Percentiles rank a stretch among this genome's conserved stretches.
phyloP scores from a whole-genome alignment of 2,797 vertebrate genomes.

The Sylvilagus floridanus region DNA sequence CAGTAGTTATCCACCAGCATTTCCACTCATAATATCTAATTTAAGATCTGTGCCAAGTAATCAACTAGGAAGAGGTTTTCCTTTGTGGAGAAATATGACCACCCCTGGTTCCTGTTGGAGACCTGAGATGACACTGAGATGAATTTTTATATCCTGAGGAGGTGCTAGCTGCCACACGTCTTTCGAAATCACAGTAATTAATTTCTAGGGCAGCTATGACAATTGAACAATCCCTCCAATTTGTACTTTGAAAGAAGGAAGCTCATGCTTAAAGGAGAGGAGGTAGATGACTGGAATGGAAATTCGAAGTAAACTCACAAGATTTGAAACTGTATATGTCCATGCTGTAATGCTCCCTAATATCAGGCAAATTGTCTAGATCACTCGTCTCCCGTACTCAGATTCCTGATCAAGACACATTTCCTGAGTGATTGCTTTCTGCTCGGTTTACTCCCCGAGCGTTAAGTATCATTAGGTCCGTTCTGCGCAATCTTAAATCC shows the following conservation, averaged over 20 bases:
- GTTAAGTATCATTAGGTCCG: neutral
- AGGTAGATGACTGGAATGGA: neutral
- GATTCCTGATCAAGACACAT: conserved; percentile 41
- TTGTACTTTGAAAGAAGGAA: conserved; percentile 1
- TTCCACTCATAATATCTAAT: neutral
- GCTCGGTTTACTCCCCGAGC: neutral
- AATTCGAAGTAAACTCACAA: neutral
- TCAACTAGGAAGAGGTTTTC: neutral
- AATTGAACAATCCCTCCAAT: neutral
- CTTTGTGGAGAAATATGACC: neutral
- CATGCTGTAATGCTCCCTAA: neutral
- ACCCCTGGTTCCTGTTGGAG: neutral
- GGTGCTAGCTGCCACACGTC: neutral
- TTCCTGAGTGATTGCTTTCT: conserved; percentile 47
- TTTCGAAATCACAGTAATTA: neutral
- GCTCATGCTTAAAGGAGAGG: neutral
- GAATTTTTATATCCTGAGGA: neutral
- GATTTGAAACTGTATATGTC: neutral
- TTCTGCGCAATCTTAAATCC: neutral
- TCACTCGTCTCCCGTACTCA: neutral
- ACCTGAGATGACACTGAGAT: neutral
- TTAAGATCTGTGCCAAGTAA: neutral
- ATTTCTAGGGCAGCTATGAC: neutral
- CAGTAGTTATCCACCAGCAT: neutral
- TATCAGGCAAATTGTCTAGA: neutral